Percentiles rank a stretch among this genome's conserved stretches.
Conservation (phyloP, 2,888 invertebrate genomes). For the Orthosia gothica region DNA sequence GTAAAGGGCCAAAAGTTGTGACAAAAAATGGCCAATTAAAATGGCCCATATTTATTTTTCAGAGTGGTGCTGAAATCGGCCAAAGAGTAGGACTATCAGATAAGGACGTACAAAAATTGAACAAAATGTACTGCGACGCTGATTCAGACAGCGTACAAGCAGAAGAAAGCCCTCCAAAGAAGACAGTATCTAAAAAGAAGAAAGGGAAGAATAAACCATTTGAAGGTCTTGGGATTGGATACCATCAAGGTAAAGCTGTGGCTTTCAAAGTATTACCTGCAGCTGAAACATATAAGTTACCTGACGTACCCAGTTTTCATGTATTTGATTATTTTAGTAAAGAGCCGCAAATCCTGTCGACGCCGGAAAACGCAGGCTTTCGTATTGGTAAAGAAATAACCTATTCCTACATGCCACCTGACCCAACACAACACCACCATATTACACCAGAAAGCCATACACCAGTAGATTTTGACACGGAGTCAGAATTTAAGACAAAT, state of each 20-base stretch:
- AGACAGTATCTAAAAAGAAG: conserved; percentile 75
- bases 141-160: conserved; percentile 77
- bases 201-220: conserved; percentile 85
- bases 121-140: conserved; percentile 91
- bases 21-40: background rate
- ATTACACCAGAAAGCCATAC: conserved; percentile 52
- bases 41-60: conserved; percentile 57
- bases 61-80: conserved; percentile 89
- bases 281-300: conserved; percentile 80
- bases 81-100: conserved; percentile 91
- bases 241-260: conserved; percentile 90
- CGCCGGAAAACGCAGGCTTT: conserved; percentile 78
- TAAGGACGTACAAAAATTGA: conserved; percentile 91
- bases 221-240: conserved; percentile 87
- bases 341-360: conserved; percentile 83
- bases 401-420: conserved; percentile 68
- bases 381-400: conserved; percentile 79
- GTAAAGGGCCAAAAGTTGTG: background rate
- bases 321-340: conserved; percentile 89
- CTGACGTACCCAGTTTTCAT: conserved; percentile 80
- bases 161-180: conserved; percentile 68
- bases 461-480: conserved; percentile 28
- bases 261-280: conserved; percentile 85
- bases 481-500: conserved; percentile 23
- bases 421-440: conserved; percentile 22